A percentile compares a stretch with the other conserved stretches of the same genome.
Evolutionary conservation across 2,888 invertebrate species (phyloP).

Genomic region (Heliconius charithonia): DNA sequence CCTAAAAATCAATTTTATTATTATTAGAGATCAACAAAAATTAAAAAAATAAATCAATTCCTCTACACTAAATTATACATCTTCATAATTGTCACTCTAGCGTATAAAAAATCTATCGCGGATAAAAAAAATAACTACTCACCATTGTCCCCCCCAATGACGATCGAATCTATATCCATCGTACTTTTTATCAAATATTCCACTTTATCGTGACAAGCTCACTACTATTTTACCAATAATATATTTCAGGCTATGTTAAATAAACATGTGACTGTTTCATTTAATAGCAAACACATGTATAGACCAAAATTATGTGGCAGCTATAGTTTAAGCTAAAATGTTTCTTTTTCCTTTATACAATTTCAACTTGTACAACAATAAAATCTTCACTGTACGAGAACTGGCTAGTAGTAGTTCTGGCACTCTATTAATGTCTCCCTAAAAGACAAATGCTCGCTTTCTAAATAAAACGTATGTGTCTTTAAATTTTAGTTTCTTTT

Average conservation of each 20-base stretch:
- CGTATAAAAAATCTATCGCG: too few species aligned
- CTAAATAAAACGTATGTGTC: slow-evolving; percentile 40
- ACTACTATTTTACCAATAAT: neutral
- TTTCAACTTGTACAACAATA: slow-evolving; percentile 28
- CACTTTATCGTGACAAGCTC: too few species aligned
- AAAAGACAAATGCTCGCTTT: slow-evolving; percentile 46
- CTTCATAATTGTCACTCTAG: too few species aligned
- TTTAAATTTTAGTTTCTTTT: slow-evolving; percentile 32
- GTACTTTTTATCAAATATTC: too few species aligned
- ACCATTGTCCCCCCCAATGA: neutral
- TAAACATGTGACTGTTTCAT: neutral
- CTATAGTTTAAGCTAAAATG: slow-evolving; percentile 16
- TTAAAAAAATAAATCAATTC: too few species aligned
- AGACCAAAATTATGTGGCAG: neutral
- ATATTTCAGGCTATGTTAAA: neutral
- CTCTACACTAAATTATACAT: too few species aligned
- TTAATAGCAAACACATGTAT: neutral
- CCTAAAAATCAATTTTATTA: too few species aligned
- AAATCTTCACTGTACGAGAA: slow-evolving; percentile 40
- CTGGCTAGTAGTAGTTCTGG: slow-evolving; percentile 35
- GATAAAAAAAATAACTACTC: too few species aligned
- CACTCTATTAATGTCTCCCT: slow-evolving; percentile 47
- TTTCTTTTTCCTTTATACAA: slow-evolving; percentile 24
- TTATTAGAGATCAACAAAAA: too few species aligned
- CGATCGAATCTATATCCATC: neutral